Conservation (phyloP, 1,140 invertebrate species). For the Melanaphis sacchari region DNA sequence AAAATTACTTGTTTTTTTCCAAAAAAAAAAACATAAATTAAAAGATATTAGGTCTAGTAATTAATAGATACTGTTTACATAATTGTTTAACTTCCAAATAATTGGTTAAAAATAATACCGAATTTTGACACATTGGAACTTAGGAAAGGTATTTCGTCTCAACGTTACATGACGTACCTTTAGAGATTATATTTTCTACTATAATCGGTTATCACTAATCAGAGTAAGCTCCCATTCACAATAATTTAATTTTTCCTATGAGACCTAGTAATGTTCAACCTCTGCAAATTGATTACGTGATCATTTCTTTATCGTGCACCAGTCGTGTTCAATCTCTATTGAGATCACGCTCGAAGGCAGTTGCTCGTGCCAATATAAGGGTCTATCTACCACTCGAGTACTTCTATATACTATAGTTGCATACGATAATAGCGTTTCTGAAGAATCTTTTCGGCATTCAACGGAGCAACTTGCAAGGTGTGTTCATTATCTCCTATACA, state of each 20-base stretch:
- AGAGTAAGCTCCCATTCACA: too few species aligned
- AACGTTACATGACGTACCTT: not conserved
- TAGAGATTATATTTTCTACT: not conserved
- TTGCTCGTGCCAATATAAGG: not conserved
- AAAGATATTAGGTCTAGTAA: too few species aligned
- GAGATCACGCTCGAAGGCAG: not conserved
- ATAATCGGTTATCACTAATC: not conserved
- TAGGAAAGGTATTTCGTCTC: not conserved
- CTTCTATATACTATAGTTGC: not conserved
- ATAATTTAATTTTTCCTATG: not conserved
- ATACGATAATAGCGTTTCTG: not conserved
- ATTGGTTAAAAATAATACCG: not conserved
- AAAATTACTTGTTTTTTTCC: not conserved
- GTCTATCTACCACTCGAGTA: not conserved
- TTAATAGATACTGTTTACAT: not conserved
- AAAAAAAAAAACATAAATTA: too few species aligned
- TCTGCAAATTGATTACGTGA: not conserved
- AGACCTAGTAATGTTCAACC: not conserved
- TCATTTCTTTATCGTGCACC: not conserved
- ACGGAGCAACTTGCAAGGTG: not conserved
- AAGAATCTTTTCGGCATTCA: conserved; percentile 1
- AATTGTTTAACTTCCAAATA: not conserved
- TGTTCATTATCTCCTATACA: not conserved
- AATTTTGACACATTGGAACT: not conserved
- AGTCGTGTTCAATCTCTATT: not conserved